Evolutionary conservation across 2,113 vertebrate genomes (phyloP).

Genomic region (Aplodontia rufa): DNA sequence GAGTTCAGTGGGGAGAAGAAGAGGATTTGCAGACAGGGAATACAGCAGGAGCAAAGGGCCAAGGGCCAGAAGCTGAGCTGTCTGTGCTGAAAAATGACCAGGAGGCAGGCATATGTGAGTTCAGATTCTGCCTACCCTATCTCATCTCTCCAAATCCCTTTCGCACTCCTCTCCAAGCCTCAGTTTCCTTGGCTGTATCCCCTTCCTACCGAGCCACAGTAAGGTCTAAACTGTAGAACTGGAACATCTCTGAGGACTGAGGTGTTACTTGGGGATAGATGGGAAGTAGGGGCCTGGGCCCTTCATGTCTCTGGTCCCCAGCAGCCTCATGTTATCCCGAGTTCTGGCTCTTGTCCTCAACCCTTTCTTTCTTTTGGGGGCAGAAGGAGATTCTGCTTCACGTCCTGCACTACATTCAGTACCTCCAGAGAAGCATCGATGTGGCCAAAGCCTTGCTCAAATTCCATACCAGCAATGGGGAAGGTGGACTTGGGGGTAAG

Average conservation of each 20-base stretch:
- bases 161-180: neutral
- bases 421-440: slow-evolving; percentile 73
- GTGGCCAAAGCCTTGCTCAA: slow-evolving; percentile 62
- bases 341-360: neutral
- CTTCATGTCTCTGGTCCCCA: neutral
- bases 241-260: neutral
- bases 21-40: neutral
- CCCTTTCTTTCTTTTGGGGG: neutral
- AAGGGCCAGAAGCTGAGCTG: neutral
- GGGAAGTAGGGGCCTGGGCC: neutral
- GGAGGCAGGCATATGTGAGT: neutral
- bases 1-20: neutral
- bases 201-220: accelerated
- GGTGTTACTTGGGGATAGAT: neutral
- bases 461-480: neutral
- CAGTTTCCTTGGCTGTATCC: no score
- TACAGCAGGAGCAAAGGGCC: neutral
- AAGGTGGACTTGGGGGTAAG: slow-evolving; percentile 30
- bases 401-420: slow-evolving; percentile 75
- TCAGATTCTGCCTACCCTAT: neutral
- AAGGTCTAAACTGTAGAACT: neutral
- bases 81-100: neutral
- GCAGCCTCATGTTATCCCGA: neutral
- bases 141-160: neutral
- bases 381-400: slow-evolving; percentile 80